These are phyloP conservation scores for Auanema freiburgensis DNA, from an alignment of 2,888 invertebrate genomes.

Conservation along the genomic window DNA sequence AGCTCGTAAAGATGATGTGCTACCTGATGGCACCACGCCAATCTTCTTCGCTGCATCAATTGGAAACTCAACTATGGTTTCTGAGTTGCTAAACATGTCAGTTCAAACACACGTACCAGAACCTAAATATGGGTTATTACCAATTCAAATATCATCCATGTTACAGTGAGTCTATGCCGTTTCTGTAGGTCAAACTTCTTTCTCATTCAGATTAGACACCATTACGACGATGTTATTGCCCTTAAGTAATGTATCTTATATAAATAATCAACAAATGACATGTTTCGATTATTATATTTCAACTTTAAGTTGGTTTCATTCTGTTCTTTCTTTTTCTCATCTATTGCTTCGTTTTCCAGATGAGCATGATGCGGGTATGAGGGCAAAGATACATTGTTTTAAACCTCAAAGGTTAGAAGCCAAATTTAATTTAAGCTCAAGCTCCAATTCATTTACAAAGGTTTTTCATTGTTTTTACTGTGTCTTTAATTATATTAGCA, in stretches of 20 bases:
- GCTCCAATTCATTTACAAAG: slow-evolving; percentile 15
- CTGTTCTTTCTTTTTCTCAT: slow-evolving; percentile 1
- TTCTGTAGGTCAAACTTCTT: neutral
- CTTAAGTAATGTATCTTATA: slow-evolving; percentile 2
- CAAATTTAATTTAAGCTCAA: slow-evolving; percentile 17
- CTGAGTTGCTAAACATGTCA: neutral
- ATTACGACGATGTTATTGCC: slow-evolving; percentile 1
- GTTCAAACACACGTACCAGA: slow-evolving; percentile 27
- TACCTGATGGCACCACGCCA: slow-evolving; percentile 30
- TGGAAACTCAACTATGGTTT: slow-evolving; percentile 30
- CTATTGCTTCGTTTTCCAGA: slow-evolving; percentile 12
- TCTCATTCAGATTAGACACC: neutral
- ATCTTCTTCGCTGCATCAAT: slow-evolving; percentile 37
- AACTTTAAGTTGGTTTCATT: slow-evolving; percentile 8
- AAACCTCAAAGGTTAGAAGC: slow-evolving; percentile 6
- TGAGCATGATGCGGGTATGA: slow-evolving; percentile 13
- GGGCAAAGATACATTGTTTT: slow-evolving; percentile 15
- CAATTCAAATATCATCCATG: slow-evolving; percentile 30
- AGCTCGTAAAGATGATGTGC: slow-evolving; percentile 15
- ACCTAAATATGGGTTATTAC: slow-evolving; percentile 19
- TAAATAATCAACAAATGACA: slow-evolving; percentile 14
- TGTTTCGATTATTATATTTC: slow-evolving; percentile 18
- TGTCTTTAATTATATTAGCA: neutral
- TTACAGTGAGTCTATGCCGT: slow-evolving; percentile 9
- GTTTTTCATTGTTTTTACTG: slow-evolving; percentile 7